A percentile compares a stretch with the other conserved stretches of the same genome.
Conservation (phyloP, 92 coral and sea anemone species). For the Porites evermanni region DNA sequence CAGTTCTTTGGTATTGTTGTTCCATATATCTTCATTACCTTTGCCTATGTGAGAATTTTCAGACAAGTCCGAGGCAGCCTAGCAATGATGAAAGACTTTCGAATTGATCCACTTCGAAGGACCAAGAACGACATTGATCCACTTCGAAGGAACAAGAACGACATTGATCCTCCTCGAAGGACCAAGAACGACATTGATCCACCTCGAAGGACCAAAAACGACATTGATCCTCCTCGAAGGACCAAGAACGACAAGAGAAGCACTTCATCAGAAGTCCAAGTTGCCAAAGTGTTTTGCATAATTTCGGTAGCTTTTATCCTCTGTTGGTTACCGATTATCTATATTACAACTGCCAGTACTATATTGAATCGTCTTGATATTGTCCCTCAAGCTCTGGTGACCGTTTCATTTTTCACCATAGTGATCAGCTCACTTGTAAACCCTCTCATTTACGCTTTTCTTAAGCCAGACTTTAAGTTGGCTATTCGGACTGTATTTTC, state of each 20-base stretch:
- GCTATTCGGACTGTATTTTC: slow-evolving; percentile 32
- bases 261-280: slow-evolving; percentile 63
- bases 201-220: no score
- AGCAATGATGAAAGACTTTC: slow-evolving; percentile 29
- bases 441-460: slow-evolving; percentile 73
- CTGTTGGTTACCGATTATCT: slow-evolving; percentile 79
- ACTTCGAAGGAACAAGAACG: no score
- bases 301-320: slow-evolving; percentile 65
- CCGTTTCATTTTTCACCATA: slow-evolving; percentile 66
- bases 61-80: slow-evolving; percentile 61
- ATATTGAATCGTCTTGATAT: slow-evolving; percentile 42
- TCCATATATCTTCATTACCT: slow-evolving; percentile 65
- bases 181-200: no score
- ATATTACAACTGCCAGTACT: slow-evolving; percentile 65
- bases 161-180: no score
- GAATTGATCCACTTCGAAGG: neutral
- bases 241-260: slow-evolving; percentile 33
- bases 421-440: slow-evolving; percentile 75
- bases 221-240: no score
- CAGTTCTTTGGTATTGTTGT: slow-evolving; percentile 70
- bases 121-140: no score
- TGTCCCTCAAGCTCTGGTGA: slow-evolving; percentile 56
- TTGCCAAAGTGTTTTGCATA: slow-evolving; percentile 64
- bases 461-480: slow-evolving; percentile 78
- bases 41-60: slow-evolving; percentile 66